phyloP scores from a whole-genome alignment of 2,113 vertebrate species.

The Bos taurus region DNA sequence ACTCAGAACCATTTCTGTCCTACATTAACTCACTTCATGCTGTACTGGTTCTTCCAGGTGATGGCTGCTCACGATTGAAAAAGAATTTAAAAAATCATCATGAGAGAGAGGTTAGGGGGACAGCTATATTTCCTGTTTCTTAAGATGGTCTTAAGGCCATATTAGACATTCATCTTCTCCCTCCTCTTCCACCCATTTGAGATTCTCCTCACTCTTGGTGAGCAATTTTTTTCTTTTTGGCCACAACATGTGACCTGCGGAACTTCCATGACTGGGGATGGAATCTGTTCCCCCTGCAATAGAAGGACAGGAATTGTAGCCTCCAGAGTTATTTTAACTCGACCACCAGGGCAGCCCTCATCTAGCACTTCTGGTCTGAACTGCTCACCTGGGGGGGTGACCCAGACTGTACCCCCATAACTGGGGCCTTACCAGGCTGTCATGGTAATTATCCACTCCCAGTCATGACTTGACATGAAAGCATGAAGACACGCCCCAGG shows the following conservation, averaged over 20 bases:
- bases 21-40: not conserved
- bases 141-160: not conserved
- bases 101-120: not conserved
- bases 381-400: not conserved
- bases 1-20: not conserved
- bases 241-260: not conserved
- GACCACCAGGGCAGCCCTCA: not conserved
- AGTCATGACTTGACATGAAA: not conserved
- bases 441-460: not conserved
- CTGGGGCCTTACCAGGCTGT: not conserved
- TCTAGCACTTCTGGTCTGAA: not conserved
- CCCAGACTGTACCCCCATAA: not conserved
- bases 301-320: not conserved
- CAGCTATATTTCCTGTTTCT: not conserved
- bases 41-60: not conserved
- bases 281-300: not conserved
- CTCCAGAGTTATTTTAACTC: not conserved
- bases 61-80: not conserved
- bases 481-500: not conserved
- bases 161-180: not conserved
- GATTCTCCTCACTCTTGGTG: not conserved
- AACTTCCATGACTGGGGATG: not conserved
- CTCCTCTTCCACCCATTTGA: not conserved
- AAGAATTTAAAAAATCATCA: not conserved
- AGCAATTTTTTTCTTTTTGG: not conserved